Evolutionary conservation across 1,140 invertebrate species (phyloP), one percentile per base, ranked within the genome.

Genomic region (Rhynchophorus ferrugineus): DNA sequence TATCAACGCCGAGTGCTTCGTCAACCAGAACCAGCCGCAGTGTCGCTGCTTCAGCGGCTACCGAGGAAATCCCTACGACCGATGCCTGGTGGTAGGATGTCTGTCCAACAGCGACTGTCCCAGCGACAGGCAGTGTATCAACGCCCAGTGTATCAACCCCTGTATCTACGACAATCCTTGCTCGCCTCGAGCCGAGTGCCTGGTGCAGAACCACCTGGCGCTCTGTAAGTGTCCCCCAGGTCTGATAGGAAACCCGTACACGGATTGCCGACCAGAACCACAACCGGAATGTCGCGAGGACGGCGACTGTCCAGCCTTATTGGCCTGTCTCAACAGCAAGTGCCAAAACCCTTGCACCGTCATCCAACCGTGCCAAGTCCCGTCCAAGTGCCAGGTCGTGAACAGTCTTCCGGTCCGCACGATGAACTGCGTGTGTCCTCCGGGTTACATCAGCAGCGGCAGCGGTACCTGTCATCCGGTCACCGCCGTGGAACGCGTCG

Each of bases 41-140:
- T 95, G 91, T 67, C 78, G 83, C 42, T 95, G 91, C 63, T 72
- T 78, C 6, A 78, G 80, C 54, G 89, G 90, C 38, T 89, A 85
- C 59, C 77, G 87, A 56, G 89, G 89, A 33, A 85, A 93, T 72
- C 81, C 89, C 1, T 79, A 80, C 50, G 78, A 80, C 16, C 78
- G 82, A 45, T 93, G 90, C 61, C 75, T 78, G 49, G 76, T 87
- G 5, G 80, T 93, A 35, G 91, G 89, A n/a, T 95, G 91, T 71
- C 79, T 82, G 59, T 85, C 85, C 46, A 90, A 92, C 66, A 85
- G 85, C 50, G 91, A 95, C 54, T 95, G 91, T 72, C 87, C 90
- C 1, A 72, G 75, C 22, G 85, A 92, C 60, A 81, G 85, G 64
- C 81, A 87, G 57, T 95, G 91, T 64, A 80, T 86, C 36, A 90